Base-by-base conservation (phyloP, 2,797 vertebrate species). In the Mycteria americana region DNA sequence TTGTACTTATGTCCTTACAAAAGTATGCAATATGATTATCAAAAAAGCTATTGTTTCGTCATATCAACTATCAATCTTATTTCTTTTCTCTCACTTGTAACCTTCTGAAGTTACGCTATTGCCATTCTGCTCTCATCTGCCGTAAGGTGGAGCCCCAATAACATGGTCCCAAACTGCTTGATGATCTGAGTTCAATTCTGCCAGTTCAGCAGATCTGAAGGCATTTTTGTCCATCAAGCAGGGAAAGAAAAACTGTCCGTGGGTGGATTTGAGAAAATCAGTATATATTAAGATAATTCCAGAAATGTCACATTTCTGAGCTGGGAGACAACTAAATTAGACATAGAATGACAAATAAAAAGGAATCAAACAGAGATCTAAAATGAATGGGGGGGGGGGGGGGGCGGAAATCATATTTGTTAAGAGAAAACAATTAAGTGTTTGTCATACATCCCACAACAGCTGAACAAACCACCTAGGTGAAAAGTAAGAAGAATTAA, bases 301-400 rank as follows among this genome's bases (percentile, higher is more conserved):
- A 87, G 86, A 94, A 96, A 93, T 76, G 70, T 87, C 74, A 87
- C 35, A 73, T 73, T n/a, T n/a, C 46, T 82, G 88, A 88, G 54
- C 51, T 79, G 63, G 70, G 43, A 86, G 46, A 69, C 57, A 81
- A 62, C 57, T 77, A 63, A 76, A 70, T 88, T 64, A 89, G 77
- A 81, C 27, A 53, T 7, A 54, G 62, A 81, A 90, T 57, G 41
- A 88, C 65, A 93, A 88, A 87, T 67, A 83, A 59, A 83, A 82
- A 74, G 56, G 35, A 85, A 74, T 70, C 39, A 82, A 85, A 82
- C 11, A 19, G n/a, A 60, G 13, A 85, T 35, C n/a, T 75, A 70
- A 92, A 95, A 82, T 77, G 60, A 75, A 33, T 3, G 1, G n/a
- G n/a, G n/a, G n/a, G n/a, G n/a, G n/a, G n/a, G n/a, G n/a, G n/a